A percentile compares a stretch with the other conserved stretches of the same genome.
Evolutionary conservation across 2,797 vertebrate genomes (phyloP).

Genomic region (Mallotus villosus): DNA sequence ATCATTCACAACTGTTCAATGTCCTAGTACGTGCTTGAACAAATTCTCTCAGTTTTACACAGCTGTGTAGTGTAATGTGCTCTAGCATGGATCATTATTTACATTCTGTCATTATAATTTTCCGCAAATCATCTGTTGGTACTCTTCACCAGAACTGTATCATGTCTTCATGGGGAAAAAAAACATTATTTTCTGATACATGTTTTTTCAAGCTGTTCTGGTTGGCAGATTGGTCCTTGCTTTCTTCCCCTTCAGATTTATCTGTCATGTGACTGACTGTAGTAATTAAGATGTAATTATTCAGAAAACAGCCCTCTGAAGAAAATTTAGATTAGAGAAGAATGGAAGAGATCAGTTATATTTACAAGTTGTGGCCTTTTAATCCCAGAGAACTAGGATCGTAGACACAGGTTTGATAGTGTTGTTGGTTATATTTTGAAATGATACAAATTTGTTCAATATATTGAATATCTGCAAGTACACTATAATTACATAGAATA

Average conservation of each 20-base stretch:
- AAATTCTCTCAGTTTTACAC: conserved; percentile 23
- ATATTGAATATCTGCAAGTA: conserved; percentile 48
- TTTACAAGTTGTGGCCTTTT: conserved; percentile 56
- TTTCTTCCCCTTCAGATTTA: conserved; percentile 39
- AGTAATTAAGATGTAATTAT: conserved; percentile 46
- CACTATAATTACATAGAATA: conserved; percentile 41
- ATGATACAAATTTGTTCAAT: conserved; percentile 50
- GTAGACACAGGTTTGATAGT: conserved; percentile 57
- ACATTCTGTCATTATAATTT: conserved; percentile 27
- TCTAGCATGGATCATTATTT: conserved; percentile 33
- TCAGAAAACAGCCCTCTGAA: conserved; percentile 38
- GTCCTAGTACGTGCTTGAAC: conserved; percentile 28
- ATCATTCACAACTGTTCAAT: conserved; percentile 44
- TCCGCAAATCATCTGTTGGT: conserved; percentile 47
- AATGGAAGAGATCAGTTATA: conserved; percentile 49
- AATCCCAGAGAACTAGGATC: conserved; percentile 52
- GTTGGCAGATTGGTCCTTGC: conserved; percentile 38
- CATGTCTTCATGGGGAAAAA: conserved; percentile 31
- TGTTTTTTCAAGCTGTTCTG: conserved; percentile 45
- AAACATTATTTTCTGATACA: conserved; percentile 42
- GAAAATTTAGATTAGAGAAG: conserved; percentile 42
- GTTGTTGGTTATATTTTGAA: conserved; percentile 53
- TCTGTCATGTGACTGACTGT: conserved; percentile 43
- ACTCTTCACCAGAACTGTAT: conserved; percentile 51
- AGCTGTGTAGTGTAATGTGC: conserved; percentile 19